Percentiles rank a stretch among this genome's conserved stretches.
phyloP scores from a whole-genome alignment of 2,113 vertebrate genomes.

The Gyps fulvus region DNA sequence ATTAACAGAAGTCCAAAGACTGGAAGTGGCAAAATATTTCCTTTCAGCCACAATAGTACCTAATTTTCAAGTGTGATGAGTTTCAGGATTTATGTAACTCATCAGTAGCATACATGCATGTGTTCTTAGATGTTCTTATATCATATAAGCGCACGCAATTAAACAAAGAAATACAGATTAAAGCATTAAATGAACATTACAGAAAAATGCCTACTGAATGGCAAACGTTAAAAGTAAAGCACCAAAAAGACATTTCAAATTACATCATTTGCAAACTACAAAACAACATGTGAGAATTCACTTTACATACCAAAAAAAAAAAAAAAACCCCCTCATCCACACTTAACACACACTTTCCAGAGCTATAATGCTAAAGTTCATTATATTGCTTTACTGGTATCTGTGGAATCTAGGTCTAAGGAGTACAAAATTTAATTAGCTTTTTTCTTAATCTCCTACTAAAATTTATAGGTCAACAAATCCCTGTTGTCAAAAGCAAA shows the following conservation, averaged over 20 bases:
- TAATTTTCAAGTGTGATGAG: background rate
- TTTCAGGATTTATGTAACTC: background rate
- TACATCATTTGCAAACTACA: rapidly evolving
- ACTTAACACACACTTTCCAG: rapidly evolving
- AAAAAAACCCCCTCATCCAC: rapidly evolving
- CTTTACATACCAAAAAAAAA: background rate
- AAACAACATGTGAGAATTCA: background rate
- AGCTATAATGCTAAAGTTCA: background rate
- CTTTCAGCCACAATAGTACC: background rate
- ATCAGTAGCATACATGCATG: rapidly evolving
- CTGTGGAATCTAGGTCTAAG: background rate
- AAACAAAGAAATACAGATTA: background rate
- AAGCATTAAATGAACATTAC: background rate
- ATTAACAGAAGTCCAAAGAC: background rate
- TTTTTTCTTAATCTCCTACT: background rate
- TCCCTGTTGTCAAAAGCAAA: background rate
- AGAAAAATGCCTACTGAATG: background rate
- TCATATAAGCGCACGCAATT: background rate
- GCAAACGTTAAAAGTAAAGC: background rate
- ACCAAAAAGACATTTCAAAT: background rate
- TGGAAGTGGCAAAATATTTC: background rate
- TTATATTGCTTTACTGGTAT: background rate
- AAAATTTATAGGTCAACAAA: background rate
- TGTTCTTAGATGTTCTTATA: background rate
- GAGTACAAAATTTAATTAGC: background rate